A percentile compares a stretch with the other conserved stretches of the same genome.
Evolutionary conservation across 2,888 invertebrate species (phyloP).

Genomic region (Plagodis pulveraria): DNA sequence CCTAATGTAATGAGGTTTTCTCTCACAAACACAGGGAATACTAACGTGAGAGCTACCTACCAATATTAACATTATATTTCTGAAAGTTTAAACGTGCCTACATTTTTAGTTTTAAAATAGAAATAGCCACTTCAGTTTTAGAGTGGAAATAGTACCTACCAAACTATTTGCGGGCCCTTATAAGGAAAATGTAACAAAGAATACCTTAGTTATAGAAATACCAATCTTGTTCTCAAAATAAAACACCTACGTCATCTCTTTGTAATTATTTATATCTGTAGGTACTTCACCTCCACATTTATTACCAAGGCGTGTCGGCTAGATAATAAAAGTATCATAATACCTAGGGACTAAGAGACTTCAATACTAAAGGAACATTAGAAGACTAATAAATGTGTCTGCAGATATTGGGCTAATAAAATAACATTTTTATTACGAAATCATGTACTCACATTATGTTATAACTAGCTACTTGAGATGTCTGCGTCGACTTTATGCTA

Average conservation of each 20-base stretch:
- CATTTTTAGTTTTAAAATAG: too few relatives aligned
- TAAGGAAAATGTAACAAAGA: too few relatives aligned
- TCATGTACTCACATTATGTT: constrained; percentile 19
- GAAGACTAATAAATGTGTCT: constrained; percentile 22
- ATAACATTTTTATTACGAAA: constrained; percentile 20
- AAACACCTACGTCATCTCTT: constrained; percentile 1
- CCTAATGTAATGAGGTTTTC: too few relatives aligned
- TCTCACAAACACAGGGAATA: too few relatives aligned
- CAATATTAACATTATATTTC: too few relatives aligned
- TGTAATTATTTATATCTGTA: constrained; percentile 6
- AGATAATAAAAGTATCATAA: constrained; percentile 22
- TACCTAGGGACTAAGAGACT: constrained; percentile 17
- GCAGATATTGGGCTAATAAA: constrained; percentile 11
- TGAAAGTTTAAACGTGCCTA: too few relatives aligned
- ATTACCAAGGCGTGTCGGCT: constrained; percentile 10
- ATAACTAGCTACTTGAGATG: constrained; percentile 1
- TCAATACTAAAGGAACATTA: constrained; percentile 3
- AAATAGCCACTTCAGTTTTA: too few relatives aligned
- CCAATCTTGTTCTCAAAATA: background rate
- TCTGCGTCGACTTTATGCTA: constrained; percentile 14
- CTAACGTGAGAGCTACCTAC: too few relatives aligned
- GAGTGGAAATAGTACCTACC: too few relatives aligned
- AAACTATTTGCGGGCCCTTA: too few relatives aligned
- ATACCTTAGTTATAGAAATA: too few relatives aligned
- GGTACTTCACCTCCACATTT: constrained; percentile 6